Base-by-base conservation (phyloP, 2,113 vertebrate species). In the Silurus meridionalis region DNA sequence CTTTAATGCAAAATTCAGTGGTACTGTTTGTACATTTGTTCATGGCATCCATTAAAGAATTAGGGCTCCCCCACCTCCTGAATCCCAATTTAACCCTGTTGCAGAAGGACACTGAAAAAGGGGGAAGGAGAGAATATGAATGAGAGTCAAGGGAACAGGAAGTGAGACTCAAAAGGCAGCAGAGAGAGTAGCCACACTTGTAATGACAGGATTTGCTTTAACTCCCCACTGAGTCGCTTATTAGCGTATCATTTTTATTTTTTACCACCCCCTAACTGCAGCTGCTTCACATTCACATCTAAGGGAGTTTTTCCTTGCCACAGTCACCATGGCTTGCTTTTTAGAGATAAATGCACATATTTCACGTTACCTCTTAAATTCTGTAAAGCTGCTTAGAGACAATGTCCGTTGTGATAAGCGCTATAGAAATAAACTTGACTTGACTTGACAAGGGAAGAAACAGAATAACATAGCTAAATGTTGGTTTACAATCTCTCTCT, bases 121-220 rank as follows among this genome's bases (percentile, higher is more conserved):
- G 46, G 55, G 50, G 46, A 21, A 25, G 66, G 46, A 53, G n/a
- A 64, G 46, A 67, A 83, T 52, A 83, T 48, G 79, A 86, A 74
- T 82, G 80, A 71, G 55, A 74, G 85, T 53, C 46, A 4, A 53
- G 67, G 58, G 79, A 74, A 69, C 23, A 61, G 15, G 48, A 58
- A 5, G 80, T 52, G 72, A 67, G 86, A 75, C 64, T 46, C 66
- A 74, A 46, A 86, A 71, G 77, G 55, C 84, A 80, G 77, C 52
- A 80, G 19, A 19, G 37, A 60, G 53, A 85, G 64, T 85, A 80
- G 78, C 53, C 84, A 46, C 61, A 80, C 61, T 69, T 58, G 17
- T 58, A 52, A 74, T 74, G 28, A 53, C 79, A 82, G 80, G 48
- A 75, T 75, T 48, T 71, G 48, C 83, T 83, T 87, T 80, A 87